Conservation (phyloP, 2,797 vertebrate genomes). For the Parauchenoglanis ngamensis region DNA sequence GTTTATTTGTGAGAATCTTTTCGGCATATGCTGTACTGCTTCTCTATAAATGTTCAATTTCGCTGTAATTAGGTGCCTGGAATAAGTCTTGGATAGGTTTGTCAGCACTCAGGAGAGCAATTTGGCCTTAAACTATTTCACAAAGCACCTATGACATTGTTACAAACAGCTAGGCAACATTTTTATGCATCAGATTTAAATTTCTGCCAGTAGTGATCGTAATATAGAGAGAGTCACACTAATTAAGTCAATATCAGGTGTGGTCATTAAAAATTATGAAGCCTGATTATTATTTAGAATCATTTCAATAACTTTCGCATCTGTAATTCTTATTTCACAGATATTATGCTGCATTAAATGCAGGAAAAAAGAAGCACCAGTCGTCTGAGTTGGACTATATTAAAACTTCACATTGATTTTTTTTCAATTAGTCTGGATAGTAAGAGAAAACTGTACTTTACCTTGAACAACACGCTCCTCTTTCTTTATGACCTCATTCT, state of each 20-base stretch:
- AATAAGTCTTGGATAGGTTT: background rate
- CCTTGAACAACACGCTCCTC: background rate
- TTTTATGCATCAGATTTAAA: background rate
- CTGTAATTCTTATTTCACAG: background rate
- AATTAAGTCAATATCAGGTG: background rate
- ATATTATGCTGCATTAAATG: background rate
- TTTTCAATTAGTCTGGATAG: background rate
- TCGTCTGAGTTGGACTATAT: background rate
- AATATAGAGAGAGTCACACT: background rate
- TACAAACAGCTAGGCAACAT: background rate
- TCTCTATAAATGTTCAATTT: constrained; percentile 5
- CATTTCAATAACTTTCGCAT: background rate
- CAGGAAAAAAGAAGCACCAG: background rate
- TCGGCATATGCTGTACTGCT: background rate
- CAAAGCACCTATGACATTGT: background rate
- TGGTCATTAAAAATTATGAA: background rate
- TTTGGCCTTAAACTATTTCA: background rate
- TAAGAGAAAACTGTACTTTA: constrained; percentile 1
- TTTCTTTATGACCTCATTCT: constrained; percentile 20
- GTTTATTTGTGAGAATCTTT: background rate
- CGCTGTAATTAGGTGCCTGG: background rate
- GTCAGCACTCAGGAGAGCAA: background rate
- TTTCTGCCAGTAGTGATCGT: background rate
- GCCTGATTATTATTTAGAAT: background rate
- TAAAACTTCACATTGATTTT: background rate